phyloP scores from a whole-genome alignment of 2,797 vertebrate species.

The Erethizon dorsatum region DNA sequence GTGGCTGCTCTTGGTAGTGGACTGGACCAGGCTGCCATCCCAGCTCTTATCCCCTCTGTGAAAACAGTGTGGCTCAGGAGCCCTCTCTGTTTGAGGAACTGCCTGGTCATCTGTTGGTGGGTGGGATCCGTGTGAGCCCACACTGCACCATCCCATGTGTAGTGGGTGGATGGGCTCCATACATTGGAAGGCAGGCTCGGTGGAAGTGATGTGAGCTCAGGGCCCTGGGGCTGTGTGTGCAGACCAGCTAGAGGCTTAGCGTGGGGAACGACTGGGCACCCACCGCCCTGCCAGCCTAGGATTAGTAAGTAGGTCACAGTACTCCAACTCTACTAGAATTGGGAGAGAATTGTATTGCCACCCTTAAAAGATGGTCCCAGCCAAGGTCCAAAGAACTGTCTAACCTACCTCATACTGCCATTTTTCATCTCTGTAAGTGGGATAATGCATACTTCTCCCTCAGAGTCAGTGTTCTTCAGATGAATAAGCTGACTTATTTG shows the following conservation, averaged over 20 bases:
- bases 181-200: neutral
- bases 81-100: neutral
- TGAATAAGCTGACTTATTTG: slow-evolving; percentile 52
- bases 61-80: neutral
- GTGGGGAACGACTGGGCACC: neutral
- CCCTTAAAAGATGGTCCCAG: neutral
- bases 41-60: neutral
- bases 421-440: neutral
- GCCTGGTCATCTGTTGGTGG: too few relatives aligned
- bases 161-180: neutral
- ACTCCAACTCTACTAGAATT: neutral
- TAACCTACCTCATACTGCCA: accelerated
- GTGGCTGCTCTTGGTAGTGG: slow-evolving; percentile 84
- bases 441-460: neutral
- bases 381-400: neutral
- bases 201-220: neutral
- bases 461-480: neutral
- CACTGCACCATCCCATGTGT: accelerated
- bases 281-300: neutral
- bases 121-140: neutral
- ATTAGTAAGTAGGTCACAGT: neutral
- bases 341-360: neutral
- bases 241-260: neutral
- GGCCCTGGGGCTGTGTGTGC: neutral
- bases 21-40: neutral